These are phyloP conservation scores for Ethmia dodecea DNA, from an alignment of 2,888 invertebrate species.

Conservation along the genomic window DNA sequence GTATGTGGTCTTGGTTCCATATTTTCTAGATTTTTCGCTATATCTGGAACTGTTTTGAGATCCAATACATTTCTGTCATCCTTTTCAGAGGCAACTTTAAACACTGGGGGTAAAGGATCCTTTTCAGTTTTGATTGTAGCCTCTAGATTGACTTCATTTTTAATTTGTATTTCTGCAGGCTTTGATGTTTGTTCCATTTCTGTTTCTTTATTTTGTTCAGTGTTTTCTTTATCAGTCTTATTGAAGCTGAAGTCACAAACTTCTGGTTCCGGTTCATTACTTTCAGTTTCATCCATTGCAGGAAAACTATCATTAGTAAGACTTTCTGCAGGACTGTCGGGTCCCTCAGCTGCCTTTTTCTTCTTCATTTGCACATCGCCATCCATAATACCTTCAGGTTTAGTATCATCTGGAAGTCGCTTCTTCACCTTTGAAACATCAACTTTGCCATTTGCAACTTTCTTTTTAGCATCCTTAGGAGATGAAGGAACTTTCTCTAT, in stretches of 20 bases:
- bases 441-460: slow-evolving; percentile 65
- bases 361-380: slow-evolving; percentile 79
- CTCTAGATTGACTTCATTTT: slow-evolving; percentile 49
- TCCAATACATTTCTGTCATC: slow-evolving; percentile 59
- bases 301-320: slow-evolving; percentile 92
- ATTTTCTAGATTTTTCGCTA: slow-evolving; percentile 44
- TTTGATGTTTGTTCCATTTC: slow-evolving; percentile 45
- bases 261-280: slow-evolving; percentile 66
- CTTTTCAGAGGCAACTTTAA: slow-evolving; percentile 49
- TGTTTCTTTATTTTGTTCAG: slow-evolving; percentile 55
- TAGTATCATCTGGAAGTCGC: slow-evolving; percentile 73
- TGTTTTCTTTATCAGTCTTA: slow-evolving; percentile 61
- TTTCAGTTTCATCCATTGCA: slow-evolving; percentile 83
- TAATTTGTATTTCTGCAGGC: slow-evolving; percentile 51
- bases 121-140: slow-evolving; percentile 55
- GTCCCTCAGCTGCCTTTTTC: slow-evolving; percentile 70
- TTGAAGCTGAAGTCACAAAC: slow-evolving; percentile 69
- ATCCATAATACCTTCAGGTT: slow-evolving; percentile 78
- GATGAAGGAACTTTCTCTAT: slow-evolving; percentile 55
- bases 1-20: slow-evolving; percentile 45
- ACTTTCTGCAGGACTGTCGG: slow-evolving; percentile 89
- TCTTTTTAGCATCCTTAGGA: slow-evolving; percentile 67
- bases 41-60: slow-evolving; percentile 55
- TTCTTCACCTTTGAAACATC: slow-evolving; percentile 78
- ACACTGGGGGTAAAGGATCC: slow-evolving; percentile 48